Evolutionary conservation across 2,113 vertebrate species (phyloP).

Genomic region (Grallaria varia): DNA sequence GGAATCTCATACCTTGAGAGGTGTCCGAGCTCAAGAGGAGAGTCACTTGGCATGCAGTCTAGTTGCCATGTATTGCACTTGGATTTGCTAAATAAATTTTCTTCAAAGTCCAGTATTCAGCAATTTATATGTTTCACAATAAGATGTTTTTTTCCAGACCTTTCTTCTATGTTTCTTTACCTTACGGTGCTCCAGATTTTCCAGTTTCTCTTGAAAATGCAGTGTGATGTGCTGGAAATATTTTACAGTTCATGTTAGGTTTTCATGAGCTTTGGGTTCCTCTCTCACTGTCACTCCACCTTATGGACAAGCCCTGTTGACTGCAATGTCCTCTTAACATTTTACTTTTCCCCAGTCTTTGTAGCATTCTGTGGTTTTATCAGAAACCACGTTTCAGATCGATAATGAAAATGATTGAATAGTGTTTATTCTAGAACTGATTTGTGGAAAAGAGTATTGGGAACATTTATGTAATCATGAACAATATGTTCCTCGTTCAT

Average conservation of each 20-base stretch:
- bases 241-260: accelerated
- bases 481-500: not conserved
- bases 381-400: not conserved
- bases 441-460: not conserved
- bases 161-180: not conserved
- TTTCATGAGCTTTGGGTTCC: not conserved
- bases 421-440: not conserved
- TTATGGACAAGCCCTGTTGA: not conserved
- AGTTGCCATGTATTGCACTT: not conserved
- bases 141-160: not conserved
- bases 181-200: not conserved
- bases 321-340: not conserved
- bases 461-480: not conserved
- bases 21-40: not conserved
- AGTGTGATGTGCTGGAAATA: not conserved
- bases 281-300: not conserved
- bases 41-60: not conserved
- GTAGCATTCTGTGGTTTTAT: not conserved
- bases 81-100: not conserved
- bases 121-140: not conserved
- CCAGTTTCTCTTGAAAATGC: not conserved
- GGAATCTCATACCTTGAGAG: not conserved
- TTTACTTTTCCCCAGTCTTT: not conserved
- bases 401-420: not conserved
- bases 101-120: not conserved